Evolutionary conservation across 2,888 invertebrate species (phyloP).

Genomic region (Cephonodes hylas): DNA sequence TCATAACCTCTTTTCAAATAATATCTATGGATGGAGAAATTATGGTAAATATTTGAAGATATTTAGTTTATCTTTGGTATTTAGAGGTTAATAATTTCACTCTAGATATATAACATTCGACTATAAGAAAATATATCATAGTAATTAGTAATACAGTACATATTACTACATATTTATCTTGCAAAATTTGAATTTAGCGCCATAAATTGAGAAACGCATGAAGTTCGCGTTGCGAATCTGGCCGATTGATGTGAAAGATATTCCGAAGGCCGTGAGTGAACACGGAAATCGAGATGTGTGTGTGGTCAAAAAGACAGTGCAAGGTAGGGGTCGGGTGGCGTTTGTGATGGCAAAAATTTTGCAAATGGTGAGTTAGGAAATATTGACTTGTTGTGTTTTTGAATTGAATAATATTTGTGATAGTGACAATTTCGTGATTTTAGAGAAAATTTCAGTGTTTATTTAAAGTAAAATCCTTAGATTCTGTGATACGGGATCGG

Average conservation of each 20-base stretch:
- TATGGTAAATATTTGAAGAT: conserved; percentile 22
- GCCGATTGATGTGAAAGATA: conserved; percentile 84
- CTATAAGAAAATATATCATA: neutral
- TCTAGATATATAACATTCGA: neutral
- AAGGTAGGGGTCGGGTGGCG: conserved; percentile 89
- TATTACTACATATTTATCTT: conserved; percentile 19
- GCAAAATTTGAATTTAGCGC: conserved; percentile 76
- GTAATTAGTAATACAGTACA: neutral
- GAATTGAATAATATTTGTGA: conserved; percentile 63
- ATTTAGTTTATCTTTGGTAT: neutral
- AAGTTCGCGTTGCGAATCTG: conserved; percentile 82
- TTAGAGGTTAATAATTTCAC: neutral
- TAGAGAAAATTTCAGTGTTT: conserved; percentile 66
- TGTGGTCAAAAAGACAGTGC: conserved; percentile 85
- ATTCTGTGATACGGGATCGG: conserved; percentile 76
- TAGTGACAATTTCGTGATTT: conserved; percentile 67
- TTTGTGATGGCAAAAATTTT: conserved; percentile 89
- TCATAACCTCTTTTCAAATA: conserved; percentile 59
- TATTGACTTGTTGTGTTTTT: conserved; percentile 63
- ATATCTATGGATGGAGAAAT: conserved; percentile 37
- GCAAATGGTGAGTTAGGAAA: conserved; percentile 87
- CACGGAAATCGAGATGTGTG: conserved; percentile 82
- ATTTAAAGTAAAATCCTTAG: conserved; percentile 68
- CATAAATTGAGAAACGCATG: conserved; percentile 67
- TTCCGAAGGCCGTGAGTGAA: conserved; percentile 85